phyloP scores from a whole-genome alignment of 2,797 vertebrate species.

The Oryzias sinensis region DNA sequence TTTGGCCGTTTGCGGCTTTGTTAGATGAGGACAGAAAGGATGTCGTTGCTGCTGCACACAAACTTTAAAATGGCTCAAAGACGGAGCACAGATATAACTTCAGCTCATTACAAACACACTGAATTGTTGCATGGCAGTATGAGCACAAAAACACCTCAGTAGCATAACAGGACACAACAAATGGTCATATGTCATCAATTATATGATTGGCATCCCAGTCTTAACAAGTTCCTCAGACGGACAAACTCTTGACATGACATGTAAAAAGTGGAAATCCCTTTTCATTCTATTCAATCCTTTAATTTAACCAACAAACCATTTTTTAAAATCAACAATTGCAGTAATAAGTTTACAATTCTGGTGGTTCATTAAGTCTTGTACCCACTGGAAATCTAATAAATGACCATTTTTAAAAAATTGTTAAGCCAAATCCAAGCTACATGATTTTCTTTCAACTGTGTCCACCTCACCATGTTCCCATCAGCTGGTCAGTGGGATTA shows the following conservation, averaged over 20 bases:
- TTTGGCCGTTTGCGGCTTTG: too few species aligned
- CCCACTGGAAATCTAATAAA: constrained; percentile 50
- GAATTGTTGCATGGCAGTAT: constrained; percentile 17
- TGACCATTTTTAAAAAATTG: not conserved
- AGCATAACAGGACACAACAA: constrained; percentile 50
- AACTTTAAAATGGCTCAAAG: too few species aligned
- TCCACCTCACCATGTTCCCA: not conserved
- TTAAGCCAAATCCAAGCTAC: not conserved
- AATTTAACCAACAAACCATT: constrained; percentile 7
- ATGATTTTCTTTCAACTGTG: not conserved
- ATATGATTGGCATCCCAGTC: constrained; percentile 1
- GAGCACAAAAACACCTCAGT: constrained; percentile 42
- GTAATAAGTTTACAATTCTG: constrained; percentile 14
- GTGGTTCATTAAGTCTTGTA: constrained; percentile 28
- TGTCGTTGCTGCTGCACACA: too few species aligned
- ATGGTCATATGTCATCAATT: constrained; percentile 26
- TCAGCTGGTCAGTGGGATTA: not conserved
- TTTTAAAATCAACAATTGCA: constrained; percentile 20
- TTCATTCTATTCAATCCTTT: constrained; percentile 10
- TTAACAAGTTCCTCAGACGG: constrained; percentile 1
- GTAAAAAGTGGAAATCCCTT: constrained; percentile 11
- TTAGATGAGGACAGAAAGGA: too few species aligned
- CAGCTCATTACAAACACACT: constrained; percentile 40
- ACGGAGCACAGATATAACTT: constrained; percentile 10
- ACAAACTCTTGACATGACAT: constrained; percentile 6